These are phyloP conservation scores for Taenioides sp. DNA, from an alignment of 2,797 vertebrate genomes.

Conservation along the genomic window DNA sequence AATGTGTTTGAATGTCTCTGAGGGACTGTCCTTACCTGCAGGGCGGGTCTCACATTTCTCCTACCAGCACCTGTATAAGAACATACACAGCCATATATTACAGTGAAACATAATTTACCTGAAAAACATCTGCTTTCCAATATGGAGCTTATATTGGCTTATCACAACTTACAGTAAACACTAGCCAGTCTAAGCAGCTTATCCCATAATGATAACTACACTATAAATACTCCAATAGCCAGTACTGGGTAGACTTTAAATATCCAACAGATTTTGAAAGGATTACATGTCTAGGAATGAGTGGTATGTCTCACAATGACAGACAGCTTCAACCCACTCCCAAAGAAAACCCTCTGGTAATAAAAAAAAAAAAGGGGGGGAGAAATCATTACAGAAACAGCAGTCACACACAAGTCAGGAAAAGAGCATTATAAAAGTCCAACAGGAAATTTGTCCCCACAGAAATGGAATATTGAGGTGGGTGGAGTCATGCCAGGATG, in stretches of 20 bases:
- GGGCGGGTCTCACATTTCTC: slow-evolving; percentile 34
- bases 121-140: slow-evolving; percentile 28
- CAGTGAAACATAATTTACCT: slow-evolving; percentile 6
- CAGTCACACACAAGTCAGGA: slow-evolving; percentile 18
- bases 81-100: slow-evolving; percentile 6
- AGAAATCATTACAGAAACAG: slow-evolving; percentile 44
- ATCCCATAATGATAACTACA: slow-evolving; percentile 35
- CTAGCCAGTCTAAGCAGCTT: slow-evolving; percentile 41
- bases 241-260: slow-evolving; percentile 37
- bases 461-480: slow-evolving; percentile 6
- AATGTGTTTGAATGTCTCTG: slow-evolving; percentile 50
- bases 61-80: neutral
- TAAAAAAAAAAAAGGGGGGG: slow-evolving; percentile 30
- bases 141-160: slow-evolving; percentile 33
- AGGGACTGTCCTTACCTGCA: slow-evolving; percentile 49
- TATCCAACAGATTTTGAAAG: slow-evolving; percentile 51
- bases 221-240: slow-evolving; percentile 42
- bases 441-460: slow-evolving; percentile 41
- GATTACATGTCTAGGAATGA: slow-evolving; percentile 73
- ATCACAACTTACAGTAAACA: slow-evolving; percentile 36
- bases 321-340: slow-evolving; percentile 45
- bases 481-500: slow-evolving; percentile 1
- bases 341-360: slow-evolving; percentile 33
- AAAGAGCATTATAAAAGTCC: slow-evolving; percentile 4
- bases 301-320: slow-evolving; percentile 60